Base-by-base conservation (phyloP, 2,113 vertebrate genomes). In the Ameiurus melas region DNA sequence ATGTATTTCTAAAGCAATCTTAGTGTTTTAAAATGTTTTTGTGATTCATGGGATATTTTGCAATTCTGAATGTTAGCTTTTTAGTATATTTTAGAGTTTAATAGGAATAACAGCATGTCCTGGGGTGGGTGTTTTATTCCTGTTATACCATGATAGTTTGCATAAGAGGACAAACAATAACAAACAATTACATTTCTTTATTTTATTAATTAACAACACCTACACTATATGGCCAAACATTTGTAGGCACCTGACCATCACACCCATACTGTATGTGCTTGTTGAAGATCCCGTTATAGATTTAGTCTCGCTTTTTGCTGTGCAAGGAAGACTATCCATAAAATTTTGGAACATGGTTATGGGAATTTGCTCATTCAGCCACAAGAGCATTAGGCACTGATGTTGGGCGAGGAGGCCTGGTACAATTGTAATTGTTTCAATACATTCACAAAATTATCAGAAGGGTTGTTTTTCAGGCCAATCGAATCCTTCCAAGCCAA, bases 1-100 rank as follows among this genome's bases (percentile, higher is more conserved):
- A 84, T 77, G 27, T 30, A 58, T 77, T 88, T 86, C 39, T 84
- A 71, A 88, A 73, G 39, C 27, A 53, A 53, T 66, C 3, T 66
- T 10, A 25, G 8, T 62, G 39, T 53, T 33, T 79, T 62, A 6
- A 16, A 64, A 86, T 51, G 53, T 22, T 20, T 62, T 60, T 58
- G 3, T 19, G 27, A 19, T 68, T 43, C 2, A 78, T 51, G 13
- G 43, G 39, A 66, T 25, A 68, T 47, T 53, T 51, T 33, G 33
- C 9, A 66, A 86, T 30, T 64, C 12, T 36, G 36, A 5, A 13
- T 53, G 66, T 66, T n/a, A 70, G 83, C 55, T 33, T 25, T 75
- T 36, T 17, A 43, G 5, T 70, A 19, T 6, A 70, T 33, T 70
- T 33, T 20, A 3, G 33, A 3, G 68, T 71, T 39, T 27, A 43